Percentiles rank a stretch among this genome's conserved stretches.
phyloP scores from a whole-genome alignment of 2,888 invertebrate genomes.

The Harpalus rufipes region DNA sequence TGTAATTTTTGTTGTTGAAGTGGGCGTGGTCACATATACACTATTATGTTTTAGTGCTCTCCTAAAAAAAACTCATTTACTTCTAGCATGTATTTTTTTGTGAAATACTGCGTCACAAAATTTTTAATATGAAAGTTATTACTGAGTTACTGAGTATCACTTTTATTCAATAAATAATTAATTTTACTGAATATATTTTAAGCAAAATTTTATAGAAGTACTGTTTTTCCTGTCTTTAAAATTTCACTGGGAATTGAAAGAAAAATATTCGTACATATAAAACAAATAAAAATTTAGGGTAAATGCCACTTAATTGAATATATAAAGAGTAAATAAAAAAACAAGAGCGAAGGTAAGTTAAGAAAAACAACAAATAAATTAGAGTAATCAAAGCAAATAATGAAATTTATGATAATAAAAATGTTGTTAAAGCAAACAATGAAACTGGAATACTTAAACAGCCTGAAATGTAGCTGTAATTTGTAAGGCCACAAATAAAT shows the following conservation, averaged over 20 bases:
- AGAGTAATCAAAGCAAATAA: not conserved
- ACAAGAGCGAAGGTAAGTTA: not conserved
- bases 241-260: not conserved
- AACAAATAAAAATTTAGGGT: not conserved
- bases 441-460: conserved; percentile 3
- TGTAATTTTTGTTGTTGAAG: no score
- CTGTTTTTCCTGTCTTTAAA: not conserved
- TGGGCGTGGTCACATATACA: no score
- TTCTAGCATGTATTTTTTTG: no score
- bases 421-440: not conserved
- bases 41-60: no score
- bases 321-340: not conserved
- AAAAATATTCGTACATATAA: not conserved
- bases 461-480: not conserved
- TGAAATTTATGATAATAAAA: conserved; percentile 1
- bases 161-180: not conserved
- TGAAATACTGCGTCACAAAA: no score
- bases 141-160: no score
- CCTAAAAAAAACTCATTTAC: no score
- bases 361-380: not conserved
- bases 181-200: not conserved
- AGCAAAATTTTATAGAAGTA: not conserved
- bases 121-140: no score
- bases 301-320: not conserved
- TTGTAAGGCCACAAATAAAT: not conserved